Percentiles rank a stretch among this genome's conserved stretches.
These are phyloP conservation scores for Conops quadrifasciatus DNA, from an alignment of 2,888 invertebrate species.

Conservation along the genomic window DNA sequence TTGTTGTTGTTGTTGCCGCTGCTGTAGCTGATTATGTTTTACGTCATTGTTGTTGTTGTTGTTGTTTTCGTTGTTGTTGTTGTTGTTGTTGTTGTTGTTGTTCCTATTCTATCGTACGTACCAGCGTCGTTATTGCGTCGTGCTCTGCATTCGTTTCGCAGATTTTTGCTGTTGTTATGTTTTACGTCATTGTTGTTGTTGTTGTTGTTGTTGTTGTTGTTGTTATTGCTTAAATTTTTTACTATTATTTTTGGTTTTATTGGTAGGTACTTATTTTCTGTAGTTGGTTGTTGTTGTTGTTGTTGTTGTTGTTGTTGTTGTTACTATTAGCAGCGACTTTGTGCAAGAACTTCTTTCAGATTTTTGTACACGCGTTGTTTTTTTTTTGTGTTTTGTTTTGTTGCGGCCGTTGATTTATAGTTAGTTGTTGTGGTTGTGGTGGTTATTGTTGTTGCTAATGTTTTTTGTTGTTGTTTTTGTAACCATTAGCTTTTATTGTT, in stretches of 20 bases:
- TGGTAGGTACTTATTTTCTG: too few species aligned
- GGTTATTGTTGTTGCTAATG: too few species aligned
- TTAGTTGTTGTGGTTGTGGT: not conserved
- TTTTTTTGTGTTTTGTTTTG: not conserved
- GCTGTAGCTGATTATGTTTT: not conserved
- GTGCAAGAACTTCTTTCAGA: not conserved
- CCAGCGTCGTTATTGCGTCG: too few species aligned
- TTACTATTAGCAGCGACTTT: not conserved
- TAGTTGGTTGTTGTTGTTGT: constrained; percentile 4
- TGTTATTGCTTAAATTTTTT: constrained; percentile 7
- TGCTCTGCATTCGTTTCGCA: too few species aligned
- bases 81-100: constrained; percentile 6
- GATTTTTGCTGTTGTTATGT: too few species aligned
- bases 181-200: too few species aligned
- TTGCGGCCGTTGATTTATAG: not conserved
- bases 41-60: not conserved
- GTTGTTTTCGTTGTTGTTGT: not conserved
- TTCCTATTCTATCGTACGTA: too few species aligned
- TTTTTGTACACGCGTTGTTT: too few species aligned
- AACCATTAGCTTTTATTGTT: too few species aligned
- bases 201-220: not conserved
- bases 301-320: constrained; percentile 9
- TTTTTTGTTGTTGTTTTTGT: too few species aligned
- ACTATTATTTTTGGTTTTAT: not conserved
- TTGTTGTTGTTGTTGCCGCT: constrained; percentile 3